Evolutionary conservation across 92 coral and sea anemone genomes (phyloP), one percentile per base, ranked within the genome.

Genomic region (Chrysogorgia sp.): DNA sequence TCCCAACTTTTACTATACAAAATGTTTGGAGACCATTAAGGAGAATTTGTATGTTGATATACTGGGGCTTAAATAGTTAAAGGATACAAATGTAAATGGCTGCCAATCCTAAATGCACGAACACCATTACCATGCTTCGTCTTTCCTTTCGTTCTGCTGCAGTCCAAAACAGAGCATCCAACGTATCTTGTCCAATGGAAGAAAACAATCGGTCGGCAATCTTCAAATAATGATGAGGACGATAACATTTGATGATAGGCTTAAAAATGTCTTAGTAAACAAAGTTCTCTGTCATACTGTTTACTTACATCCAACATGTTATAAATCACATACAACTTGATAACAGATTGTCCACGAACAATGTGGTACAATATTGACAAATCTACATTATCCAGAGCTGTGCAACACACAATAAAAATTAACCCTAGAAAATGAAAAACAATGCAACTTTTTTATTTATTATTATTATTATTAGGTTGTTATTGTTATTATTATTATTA

Each of bases 11-110:
- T n/a, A n/a, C n/a, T n/a, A n/a, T n/a, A n/a, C n/a, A n/a, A n/a
- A n/a, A n/a, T n/a, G n/a, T n/a, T n/a, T n/a, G n/a, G n/a, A n/a
- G n/a, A n/a, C n/a, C n/a, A n/a, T n/a, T n/a, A n/a, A n/a, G n/a
- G n/a, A n/a, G n/a, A n/a, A n/a, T n/a, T n/a, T n/a, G n/a, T n/a
- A n/a, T n/a, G n/a, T n/a, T n/a, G n/a, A n/a, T n/a, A n/a, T n/a
- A n/a, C n/a, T n/a, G n/a, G n/a, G n/a, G n/a, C n/a, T n/a, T n/a
- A n/a, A 65, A 0, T 40, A 67, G 22, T 43, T 40, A 34, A 85
- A 94, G 96, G 98, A 94, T 94, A 94, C 98, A 94, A 81, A 94
- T 97, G 85, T 94, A 94, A 12, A 87, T 76, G 28, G 90, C 91
- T 41, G 97, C 97, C 67, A 94, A 82, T 22, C 83, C 97, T 79